phyloP scores from a whole-genome alignment of 2,797 vertebrate species.

The Sebastes goodei region DNA sequence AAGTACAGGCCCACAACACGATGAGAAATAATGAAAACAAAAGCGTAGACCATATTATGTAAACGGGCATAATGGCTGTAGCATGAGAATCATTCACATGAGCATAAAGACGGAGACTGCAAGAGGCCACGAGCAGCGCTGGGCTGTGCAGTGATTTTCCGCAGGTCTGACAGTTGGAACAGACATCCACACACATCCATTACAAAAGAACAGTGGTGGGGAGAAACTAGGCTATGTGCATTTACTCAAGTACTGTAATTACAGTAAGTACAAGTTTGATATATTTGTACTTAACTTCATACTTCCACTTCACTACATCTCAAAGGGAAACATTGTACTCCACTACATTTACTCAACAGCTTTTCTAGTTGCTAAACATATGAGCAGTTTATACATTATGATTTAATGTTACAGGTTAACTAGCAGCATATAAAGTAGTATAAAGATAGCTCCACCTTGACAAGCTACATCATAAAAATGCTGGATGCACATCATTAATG shows the following conservation, averaged over 20 bases:
- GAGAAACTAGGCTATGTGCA: background rate
- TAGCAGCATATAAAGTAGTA: background rate
- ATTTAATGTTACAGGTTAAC: background rate
- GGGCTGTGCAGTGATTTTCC: background rate
- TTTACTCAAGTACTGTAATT: too few species aligned
- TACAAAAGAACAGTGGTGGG: background rate
- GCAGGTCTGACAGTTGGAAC: background rate
- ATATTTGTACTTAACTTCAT: background rate
- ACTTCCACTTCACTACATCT: background rate
- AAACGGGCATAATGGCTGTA: slow-evolving; percentile 11
- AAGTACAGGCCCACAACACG: background rate
- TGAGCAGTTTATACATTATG: background rate
- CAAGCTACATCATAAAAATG: background rate
- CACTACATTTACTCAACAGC: background rate
- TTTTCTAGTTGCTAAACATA: background rate
- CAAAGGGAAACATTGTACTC: background rate
- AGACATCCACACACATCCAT: background rate
- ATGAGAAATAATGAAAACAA: slow-evolving; percentile 18
- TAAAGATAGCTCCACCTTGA: background rate
- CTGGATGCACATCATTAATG: background rate
- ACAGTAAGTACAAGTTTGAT: background rate
- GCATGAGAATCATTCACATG: slow-evolving; percentile 4
- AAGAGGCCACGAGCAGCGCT: background rate
- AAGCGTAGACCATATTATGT: background rate
- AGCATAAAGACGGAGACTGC: slow-evolving; percentile 3